Evolutionary conservation across 2,797 vertebrate genomes (phyloP).

Genomic region (Arnoldichthys spilopterus): DNA sequence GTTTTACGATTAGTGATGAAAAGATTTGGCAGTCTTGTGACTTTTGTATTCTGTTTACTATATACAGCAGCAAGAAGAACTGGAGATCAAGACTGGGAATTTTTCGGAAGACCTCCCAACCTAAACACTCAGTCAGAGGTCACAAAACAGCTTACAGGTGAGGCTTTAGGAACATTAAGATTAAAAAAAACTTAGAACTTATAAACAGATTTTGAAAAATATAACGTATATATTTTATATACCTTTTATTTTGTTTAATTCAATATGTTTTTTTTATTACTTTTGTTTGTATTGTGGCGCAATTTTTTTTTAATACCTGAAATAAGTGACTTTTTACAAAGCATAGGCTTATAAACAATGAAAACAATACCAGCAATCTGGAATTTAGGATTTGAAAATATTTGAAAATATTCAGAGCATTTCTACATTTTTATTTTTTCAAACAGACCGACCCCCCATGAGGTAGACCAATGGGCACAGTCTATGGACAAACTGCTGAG

Average conservation of each 20-base stretch:
- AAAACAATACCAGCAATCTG: too few relatives aligned
- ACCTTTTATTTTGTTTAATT: too few relatives aligned
- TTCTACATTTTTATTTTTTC: background rate
- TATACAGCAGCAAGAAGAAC: conserved; percentile 65
- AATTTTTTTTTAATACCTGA: too few relatives aligned
- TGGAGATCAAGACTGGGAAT: conserved; percentile 72
- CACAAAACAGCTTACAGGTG: conserved; percentile 67
- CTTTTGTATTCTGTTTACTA: background rate
- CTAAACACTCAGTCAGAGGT: conserved; percentile 11
- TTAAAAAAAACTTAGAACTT: too few relatives aligned
- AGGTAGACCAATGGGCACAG: conserved; percentile 75
- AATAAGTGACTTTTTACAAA: too few relatives aligned
- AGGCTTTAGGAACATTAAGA: conserved; percentile 4
- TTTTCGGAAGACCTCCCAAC: conserved; percentile 65
- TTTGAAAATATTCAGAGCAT: too few relatives aligned
- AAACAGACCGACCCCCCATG: conserved; percentile 72
- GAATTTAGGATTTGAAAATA: too few relatives aligned
- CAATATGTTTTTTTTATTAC: too few relatives aligned
- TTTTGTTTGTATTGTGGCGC: too few relatives aligned
- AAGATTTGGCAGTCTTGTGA: background rate
- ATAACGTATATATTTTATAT: too few relatives aligned
- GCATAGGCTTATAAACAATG: too few relatives aligned
- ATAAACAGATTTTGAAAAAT: too few relatives aligned
- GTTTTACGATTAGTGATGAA: background rate
- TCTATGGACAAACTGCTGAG: conserved; percentile 76